phyloP scores from a whole-genome alignment of 1,140 invertebrate genomes.

The Magallana angulata region DNA sequence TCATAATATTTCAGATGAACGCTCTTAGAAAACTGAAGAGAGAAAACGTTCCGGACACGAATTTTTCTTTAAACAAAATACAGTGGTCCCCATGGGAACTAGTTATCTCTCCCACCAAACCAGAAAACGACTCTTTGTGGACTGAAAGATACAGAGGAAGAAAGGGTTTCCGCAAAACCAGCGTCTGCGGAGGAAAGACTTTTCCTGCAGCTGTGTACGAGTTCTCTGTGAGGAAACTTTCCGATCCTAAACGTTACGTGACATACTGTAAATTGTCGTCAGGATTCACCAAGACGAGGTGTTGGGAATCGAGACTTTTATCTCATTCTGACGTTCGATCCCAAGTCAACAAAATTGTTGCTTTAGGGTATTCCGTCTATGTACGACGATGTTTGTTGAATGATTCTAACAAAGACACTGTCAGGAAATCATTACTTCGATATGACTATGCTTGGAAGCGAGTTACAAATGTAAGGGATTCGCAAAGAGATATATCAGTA shows the following conservation, averaged over 20 bases:
- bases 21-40: constrained; percentile 8
- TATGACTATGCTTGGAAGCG: constrained; percentile 51
- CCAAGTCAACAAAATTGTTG: constrained; percentile 48
- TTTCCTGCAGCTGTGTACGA: constrained; percentile 52
- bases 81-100: constrained; percentile 60
- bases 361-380: constrained; percentile 35
- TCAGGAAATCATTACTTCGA: constrained; percentile 20
- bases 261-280: constrained; percentile 49
- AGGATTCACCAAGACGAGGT: constrained; percentile 13
- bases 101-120: constrained; percentile 18
- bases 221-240: constrained; percentile 52
- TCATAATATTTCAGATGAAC: constrained; percentile 17
- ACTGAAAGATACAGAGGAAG: constrained; percentile 36
- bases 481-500: too few relatives aligned
- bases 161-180: constrained; percentile 41
- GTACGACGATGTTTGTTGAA: constrained; percentile 37
- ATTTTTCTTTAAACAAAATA: constrained; percentile 55
- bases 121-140: background rate
- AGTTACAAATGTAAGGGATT: too few relatives aligned
- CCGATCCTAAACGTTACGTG: constrained; percentile 50
- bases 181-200: constrained; percentile 42
- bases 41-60: background rate
- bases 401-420: background rate
- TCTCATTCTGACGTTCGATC: constrained; percentile 24
- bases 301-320: constrained; percentile 48